A percentile compares a stretch with the other conserved stretches of the same genome.
These are phyloP conservation scores for Gallinago undulata DNA, from an alignment of 2,113 vertebrate species.

Conservation along the genomic window DNA sequence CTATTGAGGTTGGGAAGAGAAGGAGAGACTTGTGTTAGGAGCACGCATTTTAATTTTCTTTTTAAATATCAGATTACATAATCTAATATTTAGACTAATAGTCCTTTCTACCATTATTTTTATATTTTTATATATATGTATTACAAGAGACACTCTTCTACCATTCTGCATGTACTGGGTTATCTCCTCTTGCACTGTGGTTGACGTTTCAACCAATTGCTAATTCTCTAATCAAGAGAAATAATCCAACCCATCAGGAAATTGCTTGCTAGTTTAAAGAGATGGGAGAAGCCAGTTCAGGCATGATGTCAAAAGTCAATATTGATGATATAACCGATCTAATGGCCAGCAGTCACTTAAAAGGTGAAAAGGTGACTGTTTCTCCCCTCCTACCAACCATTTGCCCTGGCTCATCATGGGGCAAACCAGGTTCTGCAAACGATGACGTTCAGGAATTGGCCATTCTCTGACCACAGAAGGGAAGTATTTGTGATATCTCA, in stretches of 20 bases:
- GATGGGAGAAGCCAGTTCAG: neutral
- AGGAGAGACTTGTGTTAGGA: neutral
- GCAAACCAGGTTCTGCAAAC: neutral
- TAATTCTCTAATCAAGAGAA: neutral
- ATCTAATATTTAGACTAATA: neutral
- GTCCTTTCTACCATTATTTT: neutral
- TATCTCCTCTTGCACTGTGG: neutral
- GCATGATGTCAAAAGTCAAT: neutral
- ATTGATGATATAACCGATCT: too few relatives aligned
- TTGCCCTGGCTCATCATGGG: neutral
- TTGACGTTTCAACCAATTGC: too few relatives aligned
- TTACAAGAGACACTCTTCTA: neutral
- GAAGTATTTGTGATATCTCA: neutral
- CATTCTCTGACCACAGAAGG: neutral
- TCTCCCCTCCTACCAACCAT: rapidly evolving
- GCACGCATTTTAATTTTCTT: neutral
- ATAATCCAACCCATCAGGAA: neutral
- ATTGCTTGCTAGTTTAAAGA: neutral
- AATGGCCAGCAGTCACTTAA: neutral
- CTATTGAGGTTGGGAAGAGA: neutral
- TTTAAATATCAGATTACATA: neutral
- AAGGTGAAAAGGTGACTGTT: neutral
- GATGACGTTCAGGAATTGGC: neutral
- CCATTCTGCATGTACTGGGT: rapidly evolving
- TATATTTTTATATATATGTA: neutral